These are phyloP conservation scores for Tuta absoluta DNA, from an alignment of 2,888 invertebrate species.

Conservation along the genomic window DNA sequence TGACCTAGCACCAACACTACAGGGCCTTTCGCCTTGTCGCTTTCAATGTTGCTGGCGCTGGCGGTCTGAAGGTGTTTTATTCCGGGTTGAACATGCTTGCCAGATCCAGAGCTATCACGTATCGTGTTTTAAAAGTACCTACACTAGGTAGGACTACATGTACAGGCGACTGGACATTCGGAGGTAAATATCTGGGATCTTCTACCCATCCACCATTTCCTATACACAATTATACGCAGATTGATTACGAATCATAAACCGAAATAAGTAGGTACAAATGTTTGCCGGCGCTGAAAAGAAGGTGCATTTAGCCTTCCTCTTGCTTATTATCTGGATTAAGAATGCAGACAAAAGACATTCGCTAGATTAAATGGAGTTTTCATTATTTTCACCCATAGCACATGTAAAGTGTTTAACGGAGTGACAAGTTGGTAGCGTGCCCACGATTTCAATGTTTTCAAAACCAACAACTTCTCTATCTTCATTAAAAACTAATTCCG, in stretches of 20 bases:
- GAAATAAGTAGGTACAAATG: not conserved
- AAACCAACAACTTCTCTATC: not conserved
- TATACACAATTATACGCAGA: not conserved
- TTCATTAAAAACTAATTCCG: not conserved
- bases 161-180: not conserved
- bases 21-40: not conserved
- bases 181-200: not conserved
- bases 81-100: not conserved
- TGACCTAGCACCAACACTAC: slow-evolving; percentile 51
- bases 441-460: slow-evolving; percentile 12
- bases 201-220: not conserved
- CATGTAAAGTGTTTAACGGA: slow-evolving; percentile 6
- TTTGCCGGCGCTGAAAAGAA: not conserved
- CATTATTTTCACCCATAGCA: not conserved
- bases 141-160: not conserved
- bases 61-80: slow-evolving; percentile 16
- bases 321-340: not conserved
- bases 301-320: not conserved
- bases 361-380: slow-evolving; percentile 4
- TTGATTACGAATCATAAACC: too few species aligned
- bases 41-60: slow-evolving; percentile 14
- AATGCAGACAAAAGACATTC: slow-evolving; percentile 17
- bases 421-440: slow-evolving; percentile 13
- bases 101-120: too few species aligned
- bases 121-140: not conserved